Percentiles rank a stretch among this genome's conserved stretches.
Evolutionary conservation across 1,140 invertebrate genomes (phyloP).

Genomic region (Microplitis demolitor): DNA sequence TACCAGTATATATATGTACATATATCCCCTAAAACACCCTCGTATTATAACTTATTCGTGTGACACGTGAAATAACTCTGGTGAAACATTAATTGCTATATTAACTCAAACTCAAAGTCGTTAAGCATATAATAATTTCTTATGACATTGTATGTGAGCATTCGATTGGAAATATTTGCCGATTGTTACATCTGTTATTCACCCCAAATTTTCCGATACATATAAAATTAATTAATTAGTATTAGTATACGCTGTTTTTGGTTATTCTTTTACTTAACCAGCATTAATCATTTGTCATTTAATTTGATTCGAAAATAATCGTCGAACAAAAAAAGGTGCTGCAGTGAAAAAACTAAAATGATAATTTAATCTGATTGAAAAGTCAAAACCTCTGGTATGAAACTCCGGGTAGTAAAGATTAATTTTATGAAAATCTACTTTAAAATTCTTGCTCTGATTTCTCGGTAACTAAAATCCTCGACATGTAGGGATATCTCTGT

Average conservation of each 20-base stretch:
- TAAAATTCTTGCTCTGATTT: too few species aligned
- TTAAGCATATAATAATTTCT: constrained; percentile 21
- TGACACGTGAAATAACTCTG: constrained; percentile 15
- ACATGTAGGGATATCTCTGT: background rate
- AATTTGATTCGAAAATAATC: too few species aligned
- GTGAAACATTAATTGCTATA: constrained; percentile 24
- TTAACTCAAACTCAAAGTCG: constrained; percentile 12
- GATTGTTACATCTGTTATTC: constrained; percentile 16
- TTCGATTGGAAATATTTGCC: constrained; percentile 3
- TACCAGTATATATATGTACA: background rate
- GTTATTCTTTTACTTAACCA: background rate
- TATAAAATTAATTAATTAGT: background rate
- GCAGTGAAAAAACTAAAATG: too few species aligned
- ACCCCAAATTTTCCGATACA: background rate
- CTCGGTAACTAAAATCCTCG: background rate
- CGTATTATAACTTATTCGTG: constrained; percentile 20
- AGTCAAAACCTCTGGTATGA: too few species aligned
- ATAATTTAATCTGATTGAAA: too few species aligned
- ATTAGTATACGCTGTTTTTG: background rate
- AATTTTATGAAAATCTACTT: background rate
- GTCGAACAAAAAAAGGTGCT: too few species aligned
- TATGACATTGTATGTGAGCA: constrained; percentile 10
- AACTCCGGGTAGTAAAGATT: background rate
- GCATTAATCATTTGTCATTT: background rate
- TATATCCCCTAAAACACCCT: background rate